phyloP scores from a whole-genome alignment of 2,113 vertebrate species.

The Aegotheles bennettii region DNA sequence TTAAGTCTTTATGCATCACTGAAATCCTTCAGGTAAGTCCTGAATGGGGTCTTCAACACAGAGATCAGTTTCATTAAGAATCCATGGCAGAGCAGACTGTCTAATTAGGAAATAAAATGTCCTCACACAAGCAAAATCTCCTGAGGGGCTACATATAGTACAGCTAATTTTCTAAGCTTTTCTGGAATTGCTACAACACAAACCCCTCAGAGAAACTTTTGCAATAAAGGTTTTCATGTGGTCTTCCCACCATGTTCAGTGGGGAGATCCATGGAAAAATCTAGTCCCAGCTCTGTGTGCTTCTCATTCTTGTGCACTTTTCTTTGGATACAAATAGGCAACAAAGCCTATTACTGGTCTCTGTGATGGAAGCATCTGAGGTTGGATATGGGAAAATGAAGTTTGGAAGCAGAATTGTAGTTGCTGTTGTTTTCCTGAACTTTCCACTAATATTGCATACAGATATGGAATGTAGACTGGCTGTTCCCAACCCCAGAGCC shows the following conservation, averaged over 20 bases:
- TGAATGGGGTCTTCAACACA: neutral
- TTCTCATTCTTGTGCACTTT: neutral
- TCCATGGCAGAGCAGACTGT: neutral
- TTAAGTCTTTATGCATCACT: neutral
- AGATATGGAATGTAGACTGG: neutral
- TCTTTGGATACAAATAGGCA: neutral
- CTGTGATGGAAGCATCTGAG: neutral
- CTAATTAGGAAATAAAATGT: neutral
- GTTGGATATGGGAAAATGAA: neutral
- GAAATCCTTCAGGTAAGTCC: neutral
- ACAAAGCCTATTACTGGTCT: neutral
- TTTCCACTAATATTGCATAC: neutral
- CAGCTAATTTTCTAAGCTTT: slow-evolving; percentile 1
- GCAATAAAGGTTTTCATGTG: slow-evolving; percentile 1
- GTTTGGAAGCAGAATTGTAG: neutral
- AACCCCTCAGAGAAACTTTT: neutral
- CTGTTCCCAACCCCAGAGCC: neutral
- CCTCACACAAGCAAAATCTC: neutral
- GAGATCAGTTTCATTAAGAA: neutral
- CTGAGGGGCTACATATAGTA: neutral
- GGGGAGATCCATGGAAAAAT: neutral
- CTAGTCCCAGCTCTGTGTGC: neutral
- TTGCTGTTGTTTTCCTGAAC: neutral
- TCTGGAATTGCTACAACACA: neutral
- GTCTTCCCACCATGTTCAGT: neutral